A percentile compares a stretch with the other conserved stretches of the same genome.
These are phyloP conservation scores for Pristis pectinata DNA, from an alignment of 2,797 vertebrate species.

Conservation along the genomic window DNA sequence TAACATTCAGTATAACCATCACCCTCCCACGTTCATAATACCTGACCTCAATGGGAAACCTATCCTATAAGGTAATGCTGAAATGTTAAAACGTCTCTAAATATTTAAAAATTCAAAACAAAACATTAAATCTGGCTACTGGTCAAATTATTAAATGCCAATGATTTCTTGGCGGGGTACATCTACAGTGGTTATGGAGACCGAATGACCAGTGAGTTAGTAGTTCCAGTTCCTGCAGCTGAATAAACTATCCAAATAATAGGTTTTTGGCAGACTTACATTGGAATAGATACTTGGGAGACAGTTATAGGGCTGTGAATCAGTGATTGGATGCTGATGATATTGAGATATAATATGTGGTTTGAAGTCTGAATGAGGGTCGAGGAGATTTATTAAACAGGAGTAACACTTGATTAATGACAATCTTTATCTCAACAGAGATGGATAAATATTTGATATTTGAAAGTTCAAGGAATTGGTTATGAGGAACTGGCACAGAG, in stretches of 20 bases:
- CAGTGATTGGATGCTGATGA: neutral
- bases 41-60: neutral
- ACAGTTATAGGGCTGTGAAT: neutral
- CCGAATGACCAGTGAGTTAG: neutral
- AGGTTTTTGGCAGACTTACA: neutral
- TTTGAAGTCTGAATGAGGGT: neutral
- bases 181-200: neutral
- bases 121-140: neutral
- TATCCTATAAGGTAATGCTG: neutral
- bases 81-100: neutral
- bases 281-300: conserved; percentile 1
- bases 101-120: neutral
- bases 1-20: neutral
- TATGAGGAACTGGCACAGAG: too few relatives aligned
- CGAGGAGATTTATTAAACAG: neutral
- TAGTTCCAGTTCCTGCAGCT: neutral
- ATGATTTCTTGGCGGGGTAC: neutral
- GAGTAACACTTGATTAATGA: neutral
- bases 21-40: neutral
- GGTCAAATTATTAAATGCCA: neutral
- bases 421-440: neutral
- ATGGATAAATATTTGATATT: too few relatives aligned
- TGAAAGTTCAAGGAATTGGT: too few relatives aligned
- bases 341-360: neutral
- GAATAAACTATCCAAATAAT: conserved; percentile 17